A percentile compares a stretch with the other conserved stretches of the same genome.
These are phyloP conservation scores for Drosophila saltans DNA, from an alignment of 1,140 invertebrate species.

Conservation along the genomic window DNA sequence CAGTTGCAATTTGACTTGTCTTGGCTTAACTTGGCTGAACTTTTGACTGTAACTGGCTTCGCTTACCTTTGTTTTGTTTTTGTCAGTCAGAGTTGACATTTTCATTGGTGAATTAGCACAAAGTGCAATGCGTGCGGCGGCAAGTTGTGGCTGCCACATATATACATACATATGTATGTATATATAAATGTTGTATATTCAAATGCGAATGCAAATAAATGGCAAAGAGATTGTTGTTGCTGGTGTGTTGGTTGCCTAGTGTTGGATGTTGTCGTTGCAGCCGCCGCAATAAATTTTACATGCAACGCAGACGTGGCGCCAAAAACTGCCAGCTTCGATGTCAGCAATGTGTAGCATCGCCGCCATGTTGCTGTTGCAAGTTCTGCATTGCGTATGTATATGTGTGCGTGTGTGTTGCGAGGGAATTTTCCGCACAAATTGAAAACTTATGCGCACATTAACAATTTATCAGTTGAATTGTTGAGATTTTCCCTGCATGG, in stretches of 20 bases:
- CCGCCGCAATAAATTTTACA: conserved; percentile 73
- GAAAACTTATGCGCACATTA: conserved; percentile 77
- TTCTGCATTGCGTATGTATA: conserved; percentile 12
- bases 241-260: conserved; percentile 18
- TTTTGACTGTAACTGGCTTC: background rate
- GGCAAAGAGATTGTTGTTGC: conserved; percentile 68
- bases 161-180: conserved; percentile 13
- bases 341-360: conserved; percentile 47
- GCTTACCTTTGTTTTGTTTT: background rate
- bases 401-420: background rate
- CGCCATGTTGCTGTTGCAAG: conserved; percentile 49
- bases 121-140: conserved; percentile 59
- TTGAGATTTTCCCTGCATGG: conserved; percentile 62
- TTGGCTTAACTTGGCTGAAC: conserved; percentile 3
- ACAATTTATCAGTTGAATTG: conserved; percentile 75
- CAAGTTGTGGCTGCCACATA: conserved; percentile 15
- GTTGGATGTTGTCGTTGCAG: conserved; percentile 27
- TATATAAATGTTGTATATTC: conserved; percentile 50
- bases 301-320: conserved; percentile 74
- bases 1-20: conserved; percentile 6
- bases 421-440: conserved; percentile 74
- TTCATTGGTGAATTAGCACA: conserved; percentile 72
- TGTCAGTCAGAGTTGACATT: conserved; percentile 63
- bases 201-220: conserved; percentile 76
- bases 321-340: conserved; percentile 73